A percentile compares a stretch with the other conserved stretches of the same genome.
Evolutionary conservation across 2,113 vertebrate genomes (phyloP).

Genomic region (Typhlomys cinereus): DNA sequence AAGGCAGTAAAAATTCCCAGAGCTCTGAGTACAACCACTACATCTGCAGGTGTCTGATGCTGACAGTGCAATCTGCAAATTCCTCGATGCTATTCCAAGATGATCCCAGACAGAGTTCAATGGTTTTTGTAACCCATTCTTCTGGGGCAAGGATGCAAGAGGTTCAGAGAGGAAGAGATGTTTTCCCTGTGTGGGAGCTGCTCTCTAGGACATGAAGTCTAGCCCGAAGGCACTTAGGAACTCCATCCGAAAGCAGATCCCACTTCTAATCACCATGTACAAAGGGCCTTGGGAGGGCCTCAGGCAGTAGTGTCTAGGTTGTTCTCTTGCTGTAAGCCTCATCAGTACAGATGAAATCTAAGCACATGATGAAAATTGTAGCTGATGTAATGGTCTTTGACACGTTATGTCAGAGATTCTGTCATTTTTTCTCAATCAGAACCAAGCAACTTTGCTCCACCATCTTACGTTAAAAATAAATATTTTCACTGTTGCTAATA

Average conservation of each 20-base stretch:
- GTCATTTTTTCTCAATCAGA: not conserved
- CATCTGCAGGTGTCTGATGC: not conserved
- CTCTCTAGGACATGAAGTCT: not conserved
- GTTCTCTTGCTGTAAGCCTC: not conserved
- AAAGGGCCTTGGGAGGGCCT: not conserved
- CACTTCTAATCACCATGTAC: not conserved
- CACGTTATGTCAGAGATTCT: not conserved
- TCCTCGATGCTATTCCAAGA: not conserved
- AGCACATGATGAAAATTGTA: not conserved
- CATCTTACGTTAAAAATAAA: conserved; percentile 12
- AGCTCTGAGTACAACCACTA: not conserved
- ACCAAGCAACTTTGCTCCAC: not conserved
- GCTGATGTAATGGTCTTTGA: not conserved
- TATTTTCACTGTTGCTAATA: not conserved
- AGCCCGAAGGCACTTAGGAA: not conserved
- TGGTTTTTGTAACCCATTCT: not conserved
- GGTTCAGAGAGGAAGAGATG: not conserved
- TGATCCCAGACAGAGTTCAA: not conserved
- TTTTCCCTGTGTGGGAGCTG: not conserved
- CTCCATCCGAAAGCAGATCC: not conserved
- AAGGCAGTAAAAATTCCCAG: not conserved
- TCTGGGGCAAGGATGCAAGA: not conserved
- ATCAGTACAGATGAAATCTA: not conserved
- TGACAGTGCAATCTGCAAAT: not conserved
- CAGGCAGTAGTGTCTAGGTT: not conserved